phyloP scores from a whole-genome alignment of 2,113 vertebrate genomes.

The Lanius collurio region DNA sequence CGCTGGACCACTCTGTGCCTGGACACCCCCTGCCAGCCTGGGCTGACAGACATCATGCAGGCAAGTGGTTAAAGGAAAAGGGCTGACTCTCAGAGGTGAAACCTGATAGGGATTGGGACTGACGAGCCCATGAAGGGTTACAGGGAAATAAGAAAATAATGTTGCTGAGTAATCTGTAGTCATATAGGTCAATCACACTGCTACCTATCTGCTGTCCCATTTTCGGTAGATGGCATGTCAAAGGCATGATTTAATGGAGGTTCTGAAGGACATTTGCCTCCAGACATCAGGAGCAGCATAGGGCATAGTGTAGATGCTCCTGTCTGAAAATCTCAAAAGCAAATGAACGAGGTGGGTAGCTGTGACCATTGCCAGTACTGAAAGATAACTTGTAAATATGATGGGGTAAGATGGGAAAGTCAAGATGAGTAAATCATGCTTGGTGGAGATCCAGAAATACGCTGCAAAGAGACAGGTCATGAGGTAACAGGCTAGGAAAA shows the following conservation, averaged over 20 bases:
- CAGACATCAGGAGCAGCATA: background rate
- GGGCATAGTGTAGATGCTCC: background rate
- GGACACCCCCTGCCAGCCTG: fast-evolving
- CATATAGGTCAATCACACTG: background rate
- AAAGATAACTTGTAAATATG: background rate
- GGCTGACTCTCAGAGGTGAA: background rate
- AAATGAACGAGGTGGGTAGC: background rate
- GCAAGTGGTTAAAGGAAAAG: fast-evolving
- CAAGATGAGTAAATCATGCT: background rate
- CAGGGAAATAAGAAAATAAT: background rate
- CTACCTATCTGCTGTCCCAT: background rate
- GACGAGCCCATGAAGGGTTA: fast-evolving
- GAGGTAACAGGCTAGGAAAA: background rate
- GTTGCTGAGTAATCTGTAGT: background rate
- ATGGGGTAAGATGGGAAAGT: background rate
- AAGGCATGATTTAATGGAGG: slow-evolving; percentile 27
- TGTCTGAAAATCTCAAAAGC: background rate
- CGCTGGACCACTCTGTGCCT: fast-evolving
- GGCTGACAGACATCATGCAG: background rate
- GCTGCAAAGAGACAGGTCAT: background rate
- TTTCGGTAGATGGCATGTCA: background rate
- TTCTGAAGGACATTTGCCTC: background rate
- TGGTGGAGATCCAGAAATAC: background rate
- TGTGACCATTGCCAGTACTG: background rate
- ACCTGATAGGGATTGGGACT: background rate